Evolutionary conservation across 2,113 vertebrate species (phyloP).

Genomic region (Chrysochloris asiatica): DNA sequence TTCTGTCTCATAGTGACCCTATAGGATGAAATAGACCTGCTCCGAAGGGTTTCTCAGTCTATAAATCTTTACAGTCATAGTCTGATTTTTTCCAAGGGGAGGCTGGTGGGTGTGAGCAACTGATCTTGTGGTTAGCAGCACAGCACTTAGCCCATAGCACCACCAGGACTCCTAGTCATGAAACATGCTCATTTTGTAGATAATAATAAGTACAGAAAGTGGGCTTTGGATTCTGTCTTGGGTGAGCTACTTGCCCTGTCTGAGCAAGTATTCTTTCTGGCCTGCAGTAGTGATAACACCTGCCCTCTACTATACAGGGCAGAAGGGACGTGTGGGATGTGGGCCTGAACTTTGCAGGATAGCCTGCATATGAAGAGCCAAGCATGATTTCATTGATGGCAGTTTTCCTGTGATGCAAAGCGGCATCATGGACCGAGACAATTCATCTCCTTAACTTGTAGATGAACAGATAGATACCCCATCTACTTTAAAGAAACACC

Average conservation of each 20-base stretch:
- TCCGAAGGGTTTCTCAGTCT: no score
- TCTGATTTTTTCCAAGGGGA: no score
- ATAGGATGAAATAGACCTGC: no score
- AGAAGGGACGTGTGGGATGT: accelerated
- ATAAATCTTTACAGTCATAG: no score
- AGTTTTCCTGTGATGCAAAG: accelerated
- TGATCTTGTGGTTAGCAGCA: no score
- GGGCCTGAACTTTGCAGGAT: accelerated
- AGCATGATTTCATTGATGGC: accelerated
- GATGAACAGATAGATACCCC: not conserved
- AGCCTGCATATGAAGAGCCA: accelerated
- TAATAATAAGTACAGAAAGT: accelerated
- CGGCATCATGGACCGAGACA: accelerated
- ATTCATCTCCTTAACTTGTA: accelerated
- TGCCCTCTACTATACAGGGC: accelerated
- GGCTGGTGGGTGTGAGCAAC: no score
- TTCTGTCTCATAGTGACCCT: no score
- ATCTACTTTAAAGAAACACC: not conserved
- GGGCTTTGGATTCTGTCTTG: not conserved
- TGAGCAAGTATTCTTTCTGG: accelerated
- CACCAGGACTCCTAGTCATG: no score
- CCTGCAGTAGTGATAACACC: accelerated
- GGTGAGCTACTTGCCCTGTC: accelerated
- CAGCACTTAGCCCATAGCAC: no score
- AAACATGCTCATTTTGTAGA: no score